Conservation (phyloP, 2,888 invertebrate genomes). For the Yponomeuta sedellus region DNA sequence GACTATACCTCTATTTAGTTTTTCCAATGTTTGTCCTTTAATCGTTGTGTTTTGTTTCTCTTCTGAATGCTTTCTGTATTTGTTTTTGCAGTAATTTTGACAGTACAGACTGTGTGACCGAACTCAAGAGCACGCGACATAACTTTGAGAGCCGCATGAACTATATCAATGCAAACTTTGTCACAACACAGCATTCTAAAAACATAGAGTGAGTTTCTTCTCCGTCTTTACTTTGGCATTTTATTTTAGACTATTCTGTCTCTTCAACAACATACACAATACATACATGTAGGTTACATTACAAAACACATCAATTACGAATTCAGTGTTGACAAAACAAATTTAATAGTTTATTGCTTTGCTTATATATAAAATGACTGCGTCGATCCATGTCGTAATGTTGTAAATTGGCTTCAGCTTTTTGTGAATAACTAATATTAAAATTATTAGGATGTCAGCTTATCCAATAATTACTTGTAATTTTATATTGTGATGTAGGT, state of each 20-base stretch:
- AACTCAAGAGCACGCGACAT: slow-evolving; percentile 64
- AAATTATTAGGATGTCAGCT: no score
- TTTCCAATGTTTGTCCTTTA: not conserved
- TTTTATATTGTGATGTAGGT: slow-evolving; percentile 27
- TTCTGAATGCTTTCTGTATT: slow-evolving; percentile 50
- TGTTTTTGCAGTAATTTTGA: slow-evolving; percentile 75
- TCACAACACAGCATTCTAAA: slow-evolving; percentile 56
- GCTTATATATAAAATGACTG: no score
- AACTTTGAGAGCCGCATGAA: slow-evolving; percentile 73
- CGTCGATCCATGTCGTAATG: not conserved
- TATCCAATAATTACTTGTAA: not conserved
- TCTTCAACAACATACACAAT: slow-evolving; percentile 10
- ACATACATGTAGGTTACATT: not conserved
- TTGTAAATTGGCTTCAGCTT: not conserved
- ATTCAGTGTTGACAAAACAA: not conserved
- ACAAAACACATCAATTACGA: not conserved
- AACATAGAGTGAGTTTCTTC: slow-evolving; percentile 56
- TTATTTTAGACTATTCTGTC: slow-evolving; percentile 2
- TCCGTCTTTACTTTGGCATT: slow-evolving; percentile 13
- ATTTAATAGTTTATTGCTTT: not conserved
- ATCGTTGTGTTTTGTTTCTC: not conserved
- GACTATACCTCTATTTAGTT: no score
- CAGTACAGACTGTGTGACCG: slow-evolving; percentile 72
- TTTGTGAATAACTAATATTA: not conserved
- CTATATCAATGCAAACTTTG: slow-evolving; percentile 65